phyloP scores from a whole-genome alignment of 2,888 invertebrate species.

The Halictus ligatus region DNA sequence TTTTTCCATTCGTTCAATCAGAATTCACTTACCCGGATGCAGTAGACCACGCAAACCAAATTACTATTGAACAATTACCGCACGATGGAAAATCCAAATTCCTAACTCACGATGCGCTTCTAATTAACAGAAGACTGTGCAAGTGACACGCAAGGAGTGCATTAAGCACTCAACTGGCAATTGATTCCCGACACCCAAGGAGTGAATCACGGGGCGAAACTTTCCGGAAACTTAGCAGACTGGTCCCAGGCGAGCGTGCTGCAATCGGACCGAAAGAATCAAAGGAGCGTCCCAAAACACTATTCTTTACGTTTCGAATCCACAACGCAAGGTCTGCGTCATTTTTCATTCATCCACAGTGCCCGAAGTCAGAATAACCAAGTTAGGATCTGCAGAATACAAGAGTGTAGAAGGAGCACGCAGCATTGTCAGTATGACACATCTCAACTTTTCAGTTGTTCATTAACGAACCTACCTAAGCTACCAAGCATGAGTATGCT shows the following conservation, averaged over 20 bases:
- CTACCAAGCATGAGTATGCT: no score
- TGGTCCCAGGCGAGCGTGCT: conserved; percentile 4
- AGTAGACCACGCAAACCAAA: background rate
- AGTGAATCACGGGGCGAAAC: conserved; percentile 1
- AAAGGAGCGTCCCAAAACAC: conserved; percentile 3
- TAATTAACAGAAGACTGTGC: background rate
- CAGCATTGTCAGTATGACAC: background rate
- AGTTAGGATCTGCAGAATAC: background rate
- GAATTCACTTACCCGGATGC: background rate
- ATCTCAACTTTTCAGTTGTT: background rate
- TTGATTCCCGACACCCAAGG: conserved; percentile 3
- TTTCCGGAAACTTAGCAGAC: conserved; percentile 27
- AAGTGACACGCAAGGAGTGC: background rate
- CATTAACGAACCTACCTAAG: background rate
- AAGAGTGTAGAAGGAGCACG: background rate
- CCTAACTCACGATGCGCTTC: background rate
- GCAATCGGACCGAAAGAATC: conserved; percentile 19
- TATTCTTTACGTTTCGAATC: background rate
- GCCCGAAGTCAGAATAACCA: background rate
- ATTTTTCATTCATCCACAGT: background rate
- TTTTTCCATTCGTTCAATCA: background rate
- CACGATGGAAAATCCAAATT: background rate
- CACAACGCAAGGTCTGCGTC: background rate
- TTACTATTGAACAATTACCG: background rate
- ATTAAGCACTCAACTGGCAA: background rate